These are phyloP conservation scores for Pelobates fuscus DNA, from an alignment of 2,113 vertebrate species.

Conservation along the genomic window DNA sequence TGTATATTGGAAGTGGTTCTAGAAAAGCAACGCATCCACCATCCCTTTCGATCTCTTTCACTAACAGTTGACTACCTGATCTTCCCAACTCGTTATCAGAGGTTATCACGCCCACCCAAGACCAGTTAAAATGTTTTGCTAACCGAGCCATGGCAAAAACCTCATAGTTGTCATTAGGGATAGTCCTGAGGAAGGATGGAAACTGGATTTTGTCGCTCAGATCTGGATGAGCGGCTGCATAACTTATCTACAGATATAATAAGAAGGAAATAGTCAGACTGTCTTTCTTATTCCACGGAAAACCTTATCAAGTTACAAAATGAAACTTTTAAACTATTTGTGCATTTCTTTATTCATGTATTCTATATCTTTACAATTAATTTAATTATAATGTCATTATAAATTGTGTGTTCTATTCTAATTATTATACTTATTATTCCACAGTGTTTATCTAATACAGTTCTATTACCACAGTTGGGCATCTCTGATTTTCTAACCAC, in stretches of 20 bases:
- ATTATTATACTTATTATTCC: no score
- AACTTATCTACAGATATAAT: conserved; percentile 16
- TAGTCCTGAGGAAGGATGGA: conserved; percentile 39
- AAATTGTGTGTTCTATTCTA: no score
- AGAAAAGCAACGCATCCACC: conserved; percentile 38
- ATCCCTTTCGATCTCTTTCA: conserved; percentile 4
- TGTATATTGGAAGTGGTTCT: conserved; percentile 22
- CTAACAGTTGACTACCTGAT: conserved; percentile 18
- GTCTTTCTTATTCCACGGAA: no score
- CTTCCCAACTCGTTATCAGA: conserved; percentile 39
- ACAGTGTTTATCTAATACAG: no score
- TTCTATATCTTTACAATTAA: no score
- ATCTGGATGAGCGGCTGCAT: conserved; percentile 17
- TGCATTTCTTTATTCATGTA: no score
- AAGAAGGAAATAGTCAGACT: neutral
- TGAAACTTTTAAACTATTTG: no score
- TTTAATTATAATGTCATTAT: no score
- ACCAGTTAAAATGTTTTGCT: conserved; percentile 35
- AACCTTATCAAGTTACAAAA: no score
- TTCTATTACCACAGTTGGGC: no score
- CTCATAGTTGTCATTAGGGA: conserved; percentile 26
- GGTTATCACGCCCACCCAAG: conserved; percentile 31
- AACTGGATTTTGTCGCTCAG: conserved; percentile 37
- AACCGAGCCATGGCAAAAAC: conserved; percentile 6
- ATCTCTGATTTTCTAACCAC: no score